Evolutionary conservation across 2,888 invertebrate genomes (phyloP).

Genomic region (Trilocha varians): DNA sequence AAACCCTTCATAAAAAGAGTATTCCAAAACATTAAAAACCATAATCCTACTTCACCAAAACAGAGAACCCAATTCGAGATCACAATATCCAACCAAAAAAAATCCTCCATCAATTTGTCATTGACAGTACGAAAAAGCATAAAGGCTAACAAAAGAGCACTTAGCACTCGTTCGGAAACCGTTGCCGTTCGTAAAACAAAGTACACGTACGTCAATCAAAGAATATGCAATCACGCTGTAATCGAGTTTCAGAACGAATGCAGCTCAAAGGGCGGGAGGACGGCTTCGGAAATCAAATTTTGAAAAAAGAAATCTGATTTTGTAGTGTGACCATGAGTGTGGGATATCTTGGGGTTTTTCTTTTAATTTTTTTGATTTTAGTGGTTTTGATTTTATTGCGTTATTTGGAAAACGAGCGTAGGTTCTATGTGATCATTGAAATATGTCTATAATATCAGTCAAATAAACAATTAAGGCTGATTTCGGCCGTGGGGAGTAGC

Average conservation of each 20-base stretch:
- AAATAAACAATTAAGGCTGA: no score
- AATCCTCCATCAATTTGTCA: no score
- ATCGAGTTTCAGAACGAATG: slow-evolving; percentile 64
- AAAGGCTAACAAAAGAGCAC: slow-evolving; percentile 33
- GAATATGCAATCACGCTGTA: slow-evolving; percentile 57
- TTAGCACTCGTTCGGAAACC: slow-evolving; percentile 48
- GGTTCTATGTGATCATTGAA: no score
- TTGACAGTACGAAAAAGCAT: neutral
- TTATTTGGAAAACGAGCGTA: no score
- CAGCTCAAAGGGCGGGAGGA: slow-evolving; percentile 64
- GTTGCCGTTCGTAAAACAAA: slow-evolving; percentile 42
- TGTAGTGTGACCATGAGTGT: slow-evolving; percentile 31
- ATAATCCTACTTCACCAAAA: no score
- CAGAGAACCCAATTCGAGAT: no score
- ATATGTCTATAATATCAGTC: no score
- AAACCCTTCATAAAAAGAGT: no score
- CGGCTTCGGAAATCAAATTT: slow-evolving; percentile 44
- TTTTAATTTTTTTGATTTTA: neutral
- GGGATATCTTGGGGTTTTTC: neutral
- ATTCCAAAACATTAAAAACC: no score
- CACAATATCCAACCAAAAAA: no score
- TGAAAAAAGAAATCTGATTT: slow-evolving; percentile 23
- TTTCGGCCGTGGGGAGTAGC: no score
- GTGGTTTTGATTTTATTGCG: no score
- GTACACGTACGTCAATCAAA: slow-evolving; percentile 66